phyloP scores from a whole-genome alignment of 2,888 invertebrate genomes.

The Spialia ferax region DNA sequence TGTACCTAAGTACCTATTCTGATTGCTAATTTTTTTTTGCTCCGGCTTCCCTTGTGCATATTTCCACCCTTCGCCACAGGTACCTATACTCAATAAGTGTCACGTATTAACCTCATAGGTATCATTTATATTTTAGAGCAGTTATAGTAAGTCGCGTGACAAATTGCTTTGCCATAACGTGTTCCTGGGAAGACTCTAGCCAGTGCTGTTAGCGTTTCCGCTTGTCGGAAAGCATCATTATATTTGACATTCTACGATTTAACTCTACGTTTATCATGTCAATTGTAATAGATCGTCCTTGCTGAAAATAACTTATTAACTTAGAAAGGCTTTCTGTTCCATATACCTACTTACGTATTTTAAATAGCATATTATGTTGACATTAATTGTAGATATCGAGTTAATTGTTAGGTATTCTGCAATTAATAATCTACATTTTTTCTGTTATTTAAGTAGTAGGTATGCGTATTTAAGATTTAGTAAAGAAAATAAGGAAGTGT shows the following conservation, averaged over 20 bases:
- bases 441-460: too few species aligned
- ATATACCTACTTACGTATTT: too few species aligned
- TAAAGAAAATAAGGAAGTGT: conserved; percentile 9
- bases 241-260: conserved; percentile 40
- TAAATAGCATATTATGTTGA: too few species aligned
- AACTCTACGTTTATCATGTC: conserved; percentile 39
- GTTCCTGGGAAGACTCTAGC: conserved; percentile 35
- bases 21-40: too few species aligned
- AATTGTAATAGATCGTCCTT: conserved; percentile 29
- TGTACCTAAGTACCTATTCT: not conserved
- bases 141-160: conserved; percentile 30
- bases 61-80: too few species aligned
- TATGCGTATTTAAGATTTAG: too few species aligned
- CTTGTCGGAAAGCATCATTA: conserved; percentile 39
- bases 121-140: not conserved
- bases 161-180: conserved; percentile 34
- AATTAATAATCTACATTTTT: too few species aligned
- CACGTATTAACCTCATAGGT: too few species aligned
- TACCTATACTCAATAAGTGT: too few species aligned
- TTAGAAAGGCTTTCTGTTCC: not conserved
- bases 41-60: too few species aligned
- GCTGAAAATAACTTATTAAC: conserved; percentile 31
- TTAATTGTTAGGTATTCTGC: too few species aligned
- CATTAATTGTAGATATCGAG: too few species aligned
- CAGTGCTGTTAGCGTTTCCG: conserved; percentile 31